These are phyloP conservation scores for Tachystola acroxantha DNA, from an alignment of 2,888 invertebrate species.

Conservation along the genomic window DNA sequence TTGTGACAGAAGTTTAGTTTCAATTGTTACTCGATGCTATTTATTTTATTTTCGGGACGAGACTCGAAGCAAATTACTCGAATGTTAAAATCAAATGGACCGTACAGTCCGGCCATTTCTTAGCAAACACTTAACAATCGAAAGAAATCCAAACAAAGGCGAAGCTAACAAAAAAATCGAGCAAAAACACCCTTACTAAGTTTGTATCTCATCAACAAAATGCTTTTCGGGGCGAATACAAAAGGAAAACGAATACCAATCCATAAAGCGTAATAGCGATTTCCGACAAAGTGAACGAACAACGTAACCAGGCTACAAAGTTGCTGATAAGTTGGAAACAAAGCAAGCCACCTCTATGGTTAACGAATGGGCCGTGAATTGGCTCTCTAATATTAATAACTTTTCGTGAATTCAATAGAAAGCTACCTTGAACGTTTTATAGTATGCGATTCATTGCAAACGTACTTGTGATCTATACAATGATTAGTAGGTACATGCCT, in stretches of 20 bases:
- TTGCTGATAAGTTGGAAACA: conserved; percentile 44
- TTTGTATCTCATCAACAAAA: conserved; percentile 41
- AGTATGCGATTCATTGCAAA: too few relatives aligned
- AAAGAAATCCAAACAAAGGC: conserved; percentile 20
- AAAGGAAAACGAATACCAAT: conserved; percentile 46
- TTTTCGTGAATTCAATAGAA: conserved; percentile 9
- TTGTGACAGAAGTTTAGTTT: too few relatives aligned
- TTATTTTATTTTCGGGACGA: too few relatives aligned
- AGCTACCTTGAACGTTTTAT: conserved; percentile 27
- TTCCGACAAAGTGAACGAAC: conserved; percentile 43
- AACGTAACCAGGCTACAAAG: conserved; percentile 49
- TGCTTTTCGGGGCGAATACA: conserved; percentile 34
- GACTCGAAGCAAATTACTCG: too few relatives aligned
- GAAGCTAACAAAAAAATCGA: conserved; percentile 12
- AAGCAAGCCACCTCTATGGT: conserved; percentile 46
- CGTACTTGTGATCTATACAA: too few relatives aligned
- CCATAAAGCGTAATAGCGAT: conserved; percentile 45
- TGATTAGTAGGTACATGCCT: too few relatives aligned
- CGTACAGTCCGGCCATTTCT: too few relatives aligned
- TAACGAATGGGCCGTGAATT: conserved; percentile 24
- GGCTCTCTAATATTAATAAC: conserved; percentile 9
- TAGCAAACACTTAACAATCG: conserved; percentile 7
- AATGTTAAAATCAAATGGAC: too few relatives aligned
- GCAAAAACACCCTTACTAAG: conserved; percentile 27
- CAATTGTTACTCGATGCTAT: too few relatives aligned